Conservation (phyloP, 92 coral and sea anemone genomes). For the Metridium senile region DNA sequence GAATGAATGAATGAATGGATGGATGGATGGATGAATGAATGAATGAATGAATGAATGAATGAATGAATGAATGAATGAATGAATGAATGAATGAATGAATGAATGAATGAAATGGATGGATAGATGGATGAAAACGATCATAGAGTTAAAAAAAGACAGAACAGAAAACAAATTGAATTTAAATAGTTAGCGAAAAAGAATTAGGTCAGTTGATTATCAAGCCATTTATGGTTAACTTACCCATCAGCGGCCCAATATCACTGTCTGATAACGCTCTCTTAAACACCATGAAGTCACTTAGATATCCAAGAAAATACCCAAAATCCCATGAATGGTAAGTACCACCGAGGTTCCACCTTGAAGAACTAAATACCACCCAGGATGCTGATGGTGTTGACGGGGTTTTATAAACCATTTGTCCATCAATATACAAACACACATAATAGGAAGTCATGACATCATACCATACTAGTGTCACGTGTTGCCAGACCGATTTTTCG, state of each 20-base stretch:
- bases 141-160: no score
- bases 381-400: neutral
- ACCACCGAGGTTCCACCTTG: slow-evolving; percentile 34
- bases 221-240: slow-evolving; percentile 49
- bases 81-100: no score
- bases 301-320: slow-evolving; percentile 49
- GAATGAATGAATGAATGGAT: no score
- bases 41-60: no score
- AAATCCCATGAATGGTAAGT: neutral
- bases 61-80: no score
- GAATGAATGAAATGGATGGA: no score
- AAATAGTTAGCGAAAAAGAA: no score
- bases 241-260: slow-evolving; percentile 48
- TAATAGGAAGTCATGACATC: neutral
- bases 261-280: slow-evolving; percentile 19
- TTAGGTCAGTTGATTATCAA: no score
- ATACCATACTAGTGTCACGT: slow-evolving; percentile 28
- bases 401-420: neutral
- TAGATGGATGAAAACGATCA: no score
- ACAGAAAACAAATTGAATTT: neutral
- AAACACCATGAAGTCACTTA: slow-evolving; percentile 56
- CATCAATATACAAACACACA: slow-evolving; percentile 1
- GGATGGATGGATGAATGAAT: no score
- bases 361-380: neutral
- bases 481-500: slow-evolving; percentile 19